Evolutionary conservation across 2,113 vertebrate genomes (phyloP), one percentile per base, ranked within the genome.

Genomic region (Rhizomys pruinosus): DNA sequence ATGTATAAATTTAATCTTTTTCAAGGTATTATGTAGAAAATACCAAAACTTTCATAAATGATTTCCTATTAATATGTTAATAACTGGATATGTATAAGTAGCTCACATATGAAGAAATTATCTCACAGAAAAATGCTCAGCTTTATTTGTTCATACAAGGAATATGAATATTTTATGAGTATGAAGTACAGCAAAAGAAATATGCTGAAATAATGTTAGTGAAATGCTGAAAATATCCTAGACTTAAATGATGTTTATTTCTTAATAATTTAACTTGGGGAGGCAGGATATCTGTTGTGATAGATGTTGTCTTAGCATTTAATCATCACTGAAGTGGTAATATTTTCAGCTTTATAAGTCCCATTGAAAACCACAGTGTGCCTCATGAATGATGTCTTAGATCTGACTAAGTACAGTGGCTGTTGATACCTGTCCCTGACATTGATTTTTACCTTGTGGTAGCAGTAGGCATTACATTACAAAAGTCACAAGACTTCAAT

Each of bases 241-340:
- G 73, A 86, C 88, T 90, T 90, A 87, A 94, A 92, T 82, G 57
- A 52, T 52, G 47, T 52, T 52, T 52, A 73, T 59, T 81, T 77
- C 25, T 79, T 87, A 79, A 44, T 68, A 63, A 66, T 80, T 93
- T 79, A 91, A 59, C 89, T 34, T 74, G 42, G 77, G 29, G 47
- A 22, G 63, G 82, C 29, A 81, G 55, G 11, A 37, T 85, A 34
- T 37, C 17, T 78, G 20, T 92, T 93, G 59, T 66, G 80, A 87
- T 89, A 71, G 16, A 81, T 78, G 25, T 15, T 61, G 91, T 74
- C 11, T 69, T 89, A 74, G 87, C 47, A 87, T 39, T 73, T 19
- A 91, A 29, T 94, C 55, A 87, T 34, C 27, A 59, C n/a, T 66
- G 52, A 90, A 84, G 42, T 85, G 57, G 47, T 44, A 94, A 42